A percentile compares a stretch with the other conserved stretches of the same genome.
Evolutionary conservation across 1,140 invertebrate genomes (phyloP).

Genomic region (Patella vulgata): DNA sequence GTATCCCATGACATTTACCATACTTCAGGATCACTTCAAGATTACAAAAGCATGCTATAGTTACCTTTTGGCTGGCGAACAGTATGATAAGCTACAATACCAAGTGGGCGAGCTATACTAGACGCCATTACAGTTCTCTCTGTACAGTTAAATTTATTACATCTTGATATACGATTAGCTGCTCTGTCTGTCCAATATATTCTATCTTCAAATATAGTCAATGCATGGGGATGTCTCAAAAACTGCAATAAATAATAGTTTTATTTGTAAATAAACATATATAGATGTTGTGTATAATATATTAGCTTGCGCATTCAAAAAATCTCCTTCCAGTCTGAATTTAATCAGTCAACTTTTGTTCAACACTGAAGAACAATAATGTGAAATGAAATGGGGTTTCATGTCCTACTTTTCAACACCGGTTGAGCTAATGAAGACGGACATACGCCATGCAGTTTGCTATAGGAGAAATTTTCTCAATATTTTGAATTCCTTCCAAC

Average conservation of each 20-base stretch:
- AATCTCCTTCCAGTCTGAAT: neutral
- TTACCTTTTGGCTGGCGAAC: constrained; percentile 77
- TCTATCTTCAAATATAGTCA: constrained; percentile 93
- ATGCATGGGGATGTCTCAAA: constrained; percentile 92
- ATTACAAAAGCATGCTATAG: too few species aligned
- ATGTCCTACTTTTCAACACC: too few species aligned
- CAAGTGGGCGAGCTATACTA: constrained; percentile 85
- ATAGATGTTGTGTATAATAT: constrained; percentile 73
- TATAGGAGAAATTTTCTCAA: neutral
- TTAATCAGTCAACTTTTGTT: constrained; percentile 1
- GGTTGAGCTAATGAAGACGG: too few species aligned
- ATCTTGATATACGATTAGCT: constrained; percentile 79
- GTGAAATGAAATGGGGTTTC: too few species aligned
- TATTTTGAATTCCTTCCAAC: too few species aligned
- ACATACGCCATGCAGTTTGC: too few species aligned
- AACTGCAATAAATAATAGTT: constrained; percentile 79
- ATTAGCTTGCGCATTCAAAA: neutral
- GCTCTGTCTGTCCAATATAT: constrained; percentile 98
- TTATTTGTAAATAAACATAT: constrained; percentile 75
- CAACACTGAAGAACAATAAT: neutral
- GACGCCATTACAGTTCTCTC: constrained; percentile 88
- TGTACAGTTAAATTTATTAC: constrained; percentile 84
- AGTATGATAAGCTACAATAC: constrained; percentile 76
- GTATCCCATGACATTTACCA: too few species aligned
- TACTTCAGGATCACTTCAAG: too few species aligned